These are phyloP conservation scores for Zeus faber DNA, from an alignment of 2,113 vertebrate genomes.

Conservation along the genomic window DNA sequence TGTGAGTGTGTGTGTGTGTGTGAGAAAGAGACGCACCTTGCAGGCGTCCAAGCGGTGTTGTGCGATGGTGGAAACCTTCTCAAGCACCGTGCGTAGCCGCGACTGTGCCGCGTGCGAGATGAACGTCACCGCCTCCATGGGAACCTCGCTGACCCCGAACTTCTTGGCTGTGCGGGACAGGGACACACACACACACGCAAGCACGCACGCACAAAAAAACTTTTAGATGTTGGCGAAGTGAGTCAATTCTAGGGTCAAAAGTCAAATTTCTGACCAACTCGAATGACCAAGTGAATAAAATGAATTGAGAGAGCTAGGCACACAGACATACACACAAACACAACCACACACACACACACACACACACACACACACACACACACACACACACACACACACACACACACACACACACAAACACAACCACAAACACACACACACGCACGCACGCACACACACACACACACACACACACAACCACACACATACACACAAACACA, in stretches of 20 bases:
- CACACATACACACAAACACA: not conserved
- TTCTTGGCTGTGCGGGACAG: slow-evolving; percentile 71
- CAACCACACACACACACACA: not conserved
- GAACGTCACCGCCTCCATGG: slow-evolving; percentile 83
- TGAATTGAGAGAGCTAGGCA: too few species aligned
- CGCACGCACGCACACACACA: not conserved
- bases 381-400: not conserved
- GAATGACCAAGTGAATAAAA: too few species aligned
- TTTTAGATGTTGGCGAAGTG: too few species aligned
- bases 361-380: not conserved
- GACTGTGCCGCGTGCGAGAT: slow-evolving; percentile 84
- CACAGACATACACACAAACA: not conserved
- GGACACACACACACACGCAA: not conserved
- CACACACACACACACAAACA: not conserved
- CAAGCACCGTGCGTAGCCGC: slow-evolving; percentile 80
- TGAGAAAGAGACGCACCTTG: slow-evolving; percentile 70
- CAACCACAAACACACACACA: not conserved
- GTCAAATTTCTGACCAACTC: too few species aligned
- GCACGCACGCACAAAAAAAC: too few species aligned
- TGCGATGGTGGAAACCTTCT: slow-evolving; percentile 83
- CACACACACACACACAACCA: not conserved
- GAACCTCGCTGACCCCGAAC: slow-evolving; percentile 83
- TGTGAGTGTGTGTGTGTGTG: not conserved
- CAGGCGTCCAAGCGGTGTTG: slow-evolving; percentile 83
- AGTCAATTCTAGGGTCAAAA: too few species aligned